Percentiles rank a stretch among this genome's conserved stretches.
These are phyloP conservation scores for Oophaga pumilio DNA, from an alignment of 2,113 vertebrate species.

Conservation along the genomic window DNA sequence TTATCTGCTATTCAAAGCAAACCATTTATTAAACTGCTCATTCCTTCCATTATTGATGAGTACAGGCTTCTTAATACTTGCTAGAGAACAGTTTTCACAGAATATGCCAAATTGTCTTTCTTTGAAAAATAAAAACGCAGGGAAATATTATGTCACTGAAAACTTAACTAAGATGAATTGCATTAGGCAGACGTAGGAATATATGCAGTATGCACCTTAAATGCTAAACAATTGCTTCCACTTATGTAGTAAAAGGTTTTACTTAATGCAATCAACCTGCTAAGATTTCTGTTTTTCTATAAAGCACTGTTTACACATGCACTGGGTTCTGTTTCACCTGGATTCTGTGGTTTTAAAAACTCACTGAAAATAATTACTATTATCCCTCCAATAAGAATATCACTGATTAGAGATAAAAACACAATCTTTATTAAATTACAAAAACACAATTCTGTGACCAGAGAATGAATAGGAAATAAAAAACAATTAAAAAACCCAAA, in stretches of 20 bases:
- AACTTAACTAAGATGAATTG: not conserved
- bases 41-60: slow-evolving; percentile 34
- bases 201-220: not conserved
- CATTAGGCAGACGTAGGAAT: not conserved
- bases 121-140: slow-evolving; percentile 10
- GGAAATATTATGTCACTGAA: slow-evolving; percentile 28
- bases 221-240: not conserved
- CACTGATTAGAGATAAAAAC: no score
- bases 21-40: slow-evolving; percentile 46
- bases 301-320: no score
- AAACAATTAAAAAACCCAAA: no score
- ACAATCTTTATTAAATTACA: no score
- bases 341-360: no score
- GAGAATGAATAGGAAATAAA: no score
- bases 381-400: no score
- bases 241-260: not conserved
- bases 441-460: no score
- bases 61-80: slow-evolving; percentile 20
- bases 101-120: slow-evolving; percentile 23
- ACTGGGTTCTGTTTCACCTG: no score
- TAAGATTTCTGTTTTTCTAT: not conserved
- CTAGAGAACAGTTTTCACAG: slow-evolving; percentile 27
- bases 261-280: not conserved
- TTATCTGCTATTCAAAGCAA: slow-evolving; percentile 57
- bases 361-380: no score